Percentiles rank a stretch among this genome's conserved stretches.
Conservation (phyloP, 2,888 invertebrate species). For the Xestia c-nigrum region DNA sequence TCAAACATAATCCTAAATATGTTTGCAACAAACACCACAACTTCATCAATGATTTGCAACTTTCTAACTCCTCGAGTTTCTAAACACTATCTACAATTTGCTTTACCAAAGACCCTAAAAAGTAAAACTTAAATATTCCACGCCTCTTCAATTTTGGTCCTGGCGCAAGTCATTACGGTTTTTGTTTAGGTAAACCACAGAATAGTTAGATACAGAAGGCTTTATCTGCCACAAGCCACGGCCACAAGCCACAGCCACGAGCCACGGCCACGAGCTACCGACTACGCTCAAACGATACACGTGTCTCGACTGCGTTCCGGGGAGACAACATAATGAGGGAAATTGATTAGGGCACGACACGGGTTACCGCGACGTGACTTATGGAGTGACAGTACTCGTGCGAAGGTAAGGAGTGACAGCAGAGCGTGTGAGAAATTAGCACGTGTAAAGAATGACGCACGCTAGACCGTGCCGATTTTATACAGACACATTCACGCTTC, state of each 20-base stretch:
- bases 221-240: background rate
- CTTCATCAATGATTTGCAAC: conserved; percentile 13
- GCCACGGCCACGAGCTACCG: too few species aligned
- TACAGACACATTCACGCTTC: too few species aligned
- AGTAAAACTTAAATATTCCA: conserved; percentile 50
- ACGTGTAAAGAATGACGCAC: too few species aligned
- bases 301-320: background rate
- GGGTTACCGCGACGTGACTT: too few species aligned
- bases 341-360: background rate
- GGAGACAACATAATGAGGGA: background rate
- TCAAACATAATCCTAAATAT: background rate
- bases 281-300: background rate
- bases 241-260: background rate
- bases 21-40: too few species aligned
- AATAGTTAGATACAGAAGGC: background rate
- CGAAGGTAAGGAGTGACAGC: too few species aligned
- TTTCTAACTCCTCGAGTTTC: conserved; percentile 10
- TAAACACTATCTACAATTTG: conserved; percentile 29
- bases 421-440: too few species aligned
- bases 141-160: conserved; percentile 56
- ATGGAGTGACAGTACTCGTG: too few species aligned
- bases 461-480: too few species aligned
- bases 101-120: conserved; percentile 18
- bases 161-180: conserved; percentile 59
- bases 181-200: conserved; percentile 45